Conservation (phyloP, 2,113 vertebrate genomes). For the Rostratula benghalensis region DNA sequence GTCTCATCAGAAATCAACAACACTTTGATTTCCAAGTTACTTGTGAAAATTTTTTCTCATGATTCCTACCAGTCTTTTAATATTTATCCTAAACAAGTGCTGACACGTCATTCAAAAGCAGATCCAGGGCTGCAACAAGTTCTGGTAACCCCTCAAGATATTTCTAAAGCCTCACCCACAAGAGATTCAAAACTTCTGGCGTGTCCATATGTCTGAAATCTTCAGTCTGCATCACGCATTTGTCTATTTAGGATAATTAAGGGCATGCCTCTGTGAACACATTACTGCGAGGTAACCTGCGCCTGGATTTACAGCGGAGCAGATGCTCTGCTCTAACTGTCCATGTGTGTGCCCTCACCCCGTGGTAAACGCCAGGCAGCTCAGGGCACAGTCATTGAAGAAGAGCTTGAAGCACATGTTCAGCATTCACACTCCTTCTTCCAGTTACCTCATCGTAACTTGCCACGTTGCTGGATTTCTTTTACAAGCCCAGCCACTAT, state of each 20-base stretch:
- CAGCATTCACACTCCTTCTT: neutral
- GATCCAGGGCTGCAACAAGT: constrained; percentile 19
- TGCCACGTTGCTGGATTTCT: accelerated
- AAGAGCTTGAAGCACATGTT: neutral
- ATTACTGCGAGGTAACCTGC: neutral
- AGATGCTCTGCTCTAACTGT: neutral
- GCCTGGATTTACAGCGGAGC: neutral
- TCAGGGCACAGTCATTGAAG: accelerated
- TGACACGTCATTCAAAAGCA: constrained; percentile 48
- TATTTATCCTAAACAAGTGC: constrained; percentile 45
- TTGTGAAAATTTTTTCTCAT: constrained; percentile 26
- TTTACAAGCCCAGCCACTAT: neutral
- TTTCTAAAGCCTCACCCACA: constrained; percentile 40
- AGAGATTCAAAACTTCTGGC: constrained; percentile 44
- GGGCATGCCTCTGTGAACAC: neutral
- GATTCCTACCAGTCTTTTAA: constrained; percentile 16
- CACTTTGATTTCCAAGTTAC: constrained; percentile 35
- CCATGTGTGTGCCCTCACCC: neutral
- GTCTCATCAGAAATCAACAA: constrained; percentile 24
- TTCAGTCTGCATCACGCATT: constrained; percentile 17
- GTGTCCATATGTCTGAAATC: constrained; percentile 42
- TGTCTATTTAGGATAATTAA: constrained; percentile 40
- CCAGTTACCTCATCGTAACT: neutral
- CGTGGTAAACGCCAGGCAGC: neutral
- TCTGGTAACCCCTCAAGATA: constrained; percentile 53